Evolutionary conservation across 2,113 vertebrate species (phyloP).

Genomic region (Perca schrenkii): DNA sequence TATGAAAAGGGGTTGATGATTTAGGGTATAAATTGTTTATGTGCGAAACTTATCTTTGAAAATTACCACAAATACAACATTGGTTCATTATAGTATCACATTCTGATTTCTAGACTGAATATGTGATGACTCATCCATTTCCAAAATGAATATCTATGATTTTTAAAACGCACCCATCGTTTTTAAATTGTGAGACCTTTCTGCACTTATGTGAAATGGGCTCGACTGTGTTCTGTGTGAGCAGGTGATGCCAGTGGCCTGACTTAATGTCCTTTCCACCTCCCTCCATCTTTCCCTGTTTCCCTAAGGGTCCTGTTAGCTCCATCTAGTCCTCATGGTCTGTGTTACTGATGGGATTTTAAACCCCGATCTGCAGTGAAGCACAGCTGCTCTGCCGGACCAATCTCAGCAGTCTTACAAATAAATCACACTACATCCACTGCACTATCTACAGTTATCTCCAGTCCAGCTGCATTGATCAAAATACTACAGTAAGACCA

Average conservation of each 20-base stretch:
- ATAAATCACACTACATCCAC: conserved; percentile 32
- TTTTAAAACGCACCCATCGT: background rate
- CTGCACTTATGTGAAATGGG: background rate
- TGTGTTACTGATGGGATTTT: conserved; percentile 36
- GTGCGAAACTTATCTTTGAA: background rate
- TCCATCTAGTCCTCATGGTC: conserved; percentile 42
- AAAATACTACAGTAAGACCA: conserved; percentile 3
- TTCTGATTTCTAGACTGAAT: background rate
- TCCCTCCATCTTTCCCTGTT: conserved; percentile 20
- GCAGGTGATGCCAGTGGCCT: conserved; percentile 56
- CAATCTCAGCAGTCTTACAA: conserved; percentile 7
- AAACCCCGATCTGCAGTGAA: conserved; percentile 39
- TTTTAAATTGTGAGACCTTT: background rate
- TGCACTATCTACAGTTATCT: background rate
- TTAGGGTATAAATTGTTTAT: background rate
- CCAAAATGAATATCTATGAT: background rate
- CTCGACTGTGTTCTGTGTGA: conserved; percentile 29
- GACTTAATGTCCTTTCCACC: conserved; percentile 48
- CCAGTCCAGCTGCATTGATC: background rate
- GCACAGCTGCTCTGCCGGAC: conserved; percentile 36
- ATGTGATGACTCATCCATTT: background rate
- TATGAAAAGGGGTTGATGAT: background rate
- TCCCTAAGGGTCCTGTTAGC: conserved; percentile 49
- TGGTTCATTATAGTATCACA: background rate
- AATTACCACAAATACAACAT: background rate